Evolutionary conservation across 2,888 invertebrate species (phyloP).

Genomic region (Xanthia togata): DNA sequence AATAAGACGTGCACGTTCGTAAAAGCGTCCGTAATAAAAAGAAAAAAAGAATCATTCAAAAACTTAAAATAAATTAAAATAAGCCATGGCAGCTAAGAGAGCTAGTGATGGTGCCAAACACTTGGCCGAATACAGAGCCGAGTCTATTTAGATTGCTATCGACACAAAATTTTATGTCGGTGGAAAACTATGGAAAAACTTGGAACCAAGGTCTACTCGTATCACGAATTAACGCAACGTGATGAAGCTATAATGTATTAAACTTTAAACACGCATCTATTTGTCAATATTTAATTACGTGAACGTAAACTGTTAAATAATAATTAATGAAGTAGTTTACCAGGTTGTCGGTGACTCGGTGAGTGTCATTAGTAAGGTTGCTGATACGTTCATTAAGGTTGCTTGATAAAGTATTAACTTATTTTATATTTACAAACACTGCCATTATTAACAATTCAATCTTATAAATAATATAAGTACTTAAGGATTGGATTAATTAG

Average conservation of each 20-base stretch:
- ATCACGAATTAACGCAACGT: background rate
- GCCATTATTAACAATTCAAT: background rate
- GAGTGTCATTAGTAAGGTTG: constrained; percentile 10
- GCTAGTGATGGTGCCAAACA: too few relatives aligned
- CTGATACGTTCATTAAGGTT: constrained; percentile 16
- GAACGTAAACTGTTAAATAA: background rate
- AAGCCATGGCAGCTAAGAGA: too few relatives aligned
- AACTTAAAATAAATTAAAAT: too few relatives aligned
- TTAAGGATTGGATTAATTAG: too few relatives aligned
- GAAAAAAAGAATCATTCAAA: too few relatives aligned
- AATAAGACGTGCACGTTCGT: too few relatives aligned
- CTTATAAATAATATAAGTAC: too few relatives aligned
- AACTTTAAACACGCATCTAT: constrained; percentile 43
- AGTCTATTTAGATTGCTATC: too few relatives aligned
- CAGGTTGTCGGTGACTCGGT: constrained; percentile 5
- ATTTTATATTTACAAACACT: background rate
- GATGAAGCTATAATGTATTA: constrained; percentile 21
- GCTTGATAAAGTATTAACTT: background rate
- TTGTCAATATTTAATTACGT: constrained; percentile 43
- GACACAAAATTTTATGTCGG: too few relatives aligned
- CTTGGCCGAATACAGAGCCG: too few relatives aligned
- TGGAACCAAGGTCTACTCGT: background rate
- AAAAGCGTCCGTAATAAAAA: too few relatives aligned
- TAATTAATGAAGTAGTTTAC: constrained; percentile 40
- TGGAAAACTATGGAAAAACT: background rate